phyloP scores from a whole-genome alignment of 2,113 vertebrate species.

The Ictalurus punctatus region DNA sequence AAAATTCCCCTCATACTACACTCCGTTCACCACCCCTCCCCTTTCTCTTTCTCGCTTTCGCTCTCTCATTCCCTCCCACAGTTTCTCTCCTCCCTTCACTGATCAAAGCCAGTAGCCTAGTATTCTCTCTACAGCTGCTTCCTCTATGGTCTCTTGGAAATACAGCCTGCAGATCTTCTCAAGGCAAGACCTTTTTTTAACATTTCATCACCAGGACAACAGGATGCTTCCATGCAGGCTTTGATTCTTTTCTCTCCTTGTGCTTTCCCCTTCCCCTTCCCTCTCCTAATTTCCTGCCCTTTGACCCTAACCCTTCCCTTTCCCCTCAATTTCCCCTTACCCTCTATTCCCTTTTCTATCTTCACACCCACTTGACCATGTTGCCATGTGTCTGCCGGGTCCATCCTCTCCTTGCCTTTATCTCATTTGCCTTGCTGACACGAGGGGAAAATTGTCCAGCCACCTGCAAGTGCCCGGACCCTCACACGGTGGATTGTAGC shows the following conservation, averaged over 20 bases:
- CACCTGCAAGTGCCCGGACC: conserved; percentile 86
- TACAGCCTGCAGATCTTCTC: conserved; percentile 63
- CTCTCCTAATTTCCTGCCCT: conserved; percentile 54
- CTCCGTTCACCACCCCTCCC: conserved; percentile 48
- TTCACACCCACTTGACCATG: conserved; percentile 74
- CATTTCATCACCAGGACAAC: conserved; percentile 53
- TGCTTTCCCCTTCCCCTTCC: conserved; percentile 57
- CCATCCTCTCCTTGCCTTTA: conserved; percentile 68
- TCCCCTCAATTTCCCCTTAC: conserved; percentile 56
- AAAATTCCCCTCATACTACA: conserved; percentile 52
- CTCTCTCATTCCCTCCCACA: conserved; percentile 46
- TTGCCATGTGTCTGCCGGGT: conserved; percentile 77
- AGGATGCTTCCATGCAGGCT: conserved; percentile 69
- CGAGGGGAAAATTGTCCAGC: conserved; percentile 81
- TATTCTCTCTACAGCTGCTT: conserved; percentile 69
- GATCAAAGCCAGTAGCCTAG: conserved; percentile 71
- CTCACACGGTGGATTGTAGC: conserved; percentile 93
- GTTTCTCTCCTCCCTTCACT: conserved; percentile 66
- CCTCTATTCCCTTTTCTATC: conserved; percentile 52
- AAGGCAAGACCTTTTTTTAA: conserved; percentile 55
- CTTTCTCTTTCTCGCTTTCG: conserved; percentile 60
- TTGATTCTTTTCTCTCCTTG: conserved; percentile 72
- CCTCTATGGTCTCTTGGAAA: conserved; percentile 81
- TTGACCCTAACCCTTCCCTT: conserved; percentile 53
- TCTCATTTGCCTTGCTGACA: conserved; percentile 71